Conservation (phyloP, 2,888 invertebrate species). For the Drosophila austrosaltans region DNA sequence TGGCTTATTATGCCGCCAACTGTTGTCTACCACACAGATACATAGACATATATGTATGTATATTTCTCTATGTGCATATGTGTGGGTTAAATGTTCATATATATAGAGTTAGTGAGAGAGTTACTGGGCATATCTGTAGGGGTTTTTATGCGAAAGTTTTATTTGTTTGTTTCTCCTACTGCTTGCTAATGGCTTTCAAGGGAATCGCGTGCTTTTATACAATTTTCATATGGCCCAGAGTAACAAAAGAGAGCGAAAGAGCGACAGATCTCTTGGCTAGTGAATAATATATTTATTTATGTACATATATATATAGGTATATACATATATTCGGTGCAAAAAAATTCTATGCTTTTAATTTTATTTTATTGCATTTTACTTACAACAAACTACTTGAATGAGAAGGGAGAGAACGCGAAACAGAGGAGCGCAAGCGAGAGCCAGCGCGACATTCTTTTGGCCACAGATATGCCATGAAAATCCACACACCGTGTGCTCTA, state of each 20-base stretch:
- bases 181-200: constrained; percentile 76
- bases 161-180: constrained; percentile 45
- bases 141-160: constrained; percentile 27
- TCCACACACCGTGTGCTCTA: constrained; percentile 34
- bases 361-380: constrained; percentile 70
- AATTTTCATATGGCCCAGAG: constrained; percentile 56
- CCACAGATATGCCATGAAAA: constrained; percentile 63
- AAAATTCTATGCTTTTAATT: constrained; percentile 64
- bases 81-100: not conserved
- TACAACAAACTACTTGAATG: constrained; percentile 50
- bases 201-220: constrained; percentile 76
- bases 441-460: constrained; percentile 63
- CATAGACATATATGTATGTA: not conserved
- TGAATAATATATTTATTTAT: constrained; percentile 32
- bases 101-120: constrained; percentile 19
- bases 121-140: constrained; percentile 37
- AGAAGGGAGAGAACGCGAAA: constrained; percentile 24
- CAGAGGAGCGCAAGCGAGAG: not conserved
- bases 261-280: constrained; percentile 20
- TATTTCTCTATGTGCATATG: not conserved
- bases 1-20: constrained; percentile 54
- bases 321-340: constrained; percentile 34
- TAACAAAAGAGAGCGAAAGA: constrained; percentile 14
- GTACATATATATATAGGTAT: constrained; percentile 12
- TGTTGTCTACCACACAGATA: constrained; percentile 2